These are phyloP conservation scores for Chiloscyllium plagiosum DNA, from an alignment of 2,113 vertebrate species.

Conservation along the genomic window DNA sequence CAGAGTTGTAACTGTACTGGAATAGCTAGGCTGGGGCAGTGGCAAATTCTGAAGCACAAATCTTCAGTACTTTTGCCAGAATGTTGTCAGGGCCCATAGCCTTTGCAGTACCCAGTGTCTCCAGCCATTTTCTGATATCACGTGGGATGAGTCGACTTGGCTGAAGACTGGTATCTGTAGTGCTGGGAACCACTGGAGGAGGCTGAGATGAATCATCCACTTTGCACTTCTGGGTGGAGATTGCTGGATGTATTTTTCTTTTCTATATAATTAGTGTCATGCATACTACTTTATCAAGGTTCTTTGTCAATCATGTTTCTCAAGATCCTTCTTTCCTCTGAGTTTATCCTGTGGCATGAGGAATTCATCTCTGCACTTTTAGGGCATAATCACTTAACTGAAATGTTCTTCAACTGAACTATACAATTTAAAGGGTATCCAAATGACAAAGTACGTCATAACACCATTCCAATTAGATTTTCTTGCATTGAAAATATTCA, in stretches of 20 bases:
- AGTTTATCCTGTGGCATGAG: background rate
- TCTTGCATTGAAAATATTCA: background rate
- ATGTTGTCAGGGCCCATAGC: no score
- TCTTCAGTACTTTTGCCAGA: no score
- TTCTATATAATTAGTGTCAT: background rate
- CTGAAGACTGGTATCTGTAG: no score
- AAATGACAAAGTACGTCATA: background rate
- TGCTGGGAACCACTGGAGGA: no score
- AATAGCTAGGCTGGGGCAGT: no score
- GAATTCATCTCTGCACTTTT: background rate
- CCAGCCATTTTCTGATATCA: no score
- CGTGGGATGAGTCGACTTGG: no score
- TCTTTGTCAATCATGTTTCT: background rate
- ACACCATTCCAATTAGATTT: background rate
- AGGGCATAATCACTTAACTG: background rate
- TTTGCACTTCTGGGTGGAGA: no score
- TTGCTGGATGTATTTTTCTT: background rate
- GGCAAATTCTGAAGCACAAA: no score
- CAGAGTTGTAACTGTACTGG: no score
- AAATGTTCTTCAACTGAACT: background rate
- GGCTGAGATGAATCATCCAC: no score
- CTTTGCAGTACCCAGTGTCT: no score
- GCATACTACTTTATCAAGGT: background rate
- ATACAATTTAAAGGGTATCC: background rate
- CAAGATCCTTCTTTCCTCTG: background rate